Base-by-base conservation (phyloP, 2,888 invertebrate species). In the Ephialtes manifestator region DNA sequence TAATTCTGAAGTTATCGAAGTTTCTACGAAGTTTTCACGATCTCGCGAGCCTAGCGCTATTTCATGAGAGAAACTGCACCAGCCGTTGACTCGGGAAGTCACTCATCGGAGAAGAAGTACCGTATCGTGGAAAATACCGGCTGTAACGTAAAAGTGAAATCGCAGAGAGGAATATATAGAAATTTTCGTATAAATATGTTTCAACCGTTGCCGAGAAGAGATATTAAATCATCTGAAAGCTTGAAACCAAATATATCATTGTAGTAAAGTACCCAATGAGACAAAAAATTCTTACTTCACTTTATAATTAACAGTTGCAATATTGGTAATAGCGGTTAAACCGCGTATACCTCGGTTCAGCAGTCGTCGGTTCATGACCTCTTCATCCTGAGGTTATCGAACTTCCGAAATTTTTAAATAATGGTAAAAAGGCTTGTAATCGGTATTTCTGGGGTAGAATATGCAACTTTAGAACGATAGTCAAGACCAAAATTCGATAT, bases 221-320 rank as follows among this genome's bases (percentile, higher is more conserved):
- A 60, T 81, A 81, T 81, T 81, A 79, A 85, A 85, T 81, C 24
- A 24, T 24, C 24, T 24, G 24, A 24, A 2, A 1, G 24, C 24
- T 24, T 24, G 24, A 24, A 24, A 24, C 24, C 24, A 24, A 24
- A 24, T 24, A 2, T 24, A 24, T 53, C 18, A 51, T 43, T 43
- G 31, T 20, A 43, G 43, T 68, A 55, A 24, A 24, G 24, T 20
- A 10, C 1, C 55, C n/a, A n/a, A n/a, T n/a, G n/a, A n/a, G n/a
- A n/a, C n/a, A n/a, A n/a, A n/a, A n/a, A n/a, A n/a, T n/a, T n/a
- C n/a, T n/a, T n/a, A n/a, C n/a, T n/a, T n/a, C n/a, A n/a, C n/a
- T n/a, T n/a, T n/a, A n/a, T n/a, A n/a, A n/a, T n/a, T n/a, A n/a
- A n/a, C n/a, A n/a, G n/a, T n/a, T n/a, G n/a, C n/a, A n/a, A n/a